Evolutionary conservation across 1,140 invertebrate species (phyloP), one percentile per base, ranked within the genome.

Genomic region (Penaeus vannamei): DNA sequence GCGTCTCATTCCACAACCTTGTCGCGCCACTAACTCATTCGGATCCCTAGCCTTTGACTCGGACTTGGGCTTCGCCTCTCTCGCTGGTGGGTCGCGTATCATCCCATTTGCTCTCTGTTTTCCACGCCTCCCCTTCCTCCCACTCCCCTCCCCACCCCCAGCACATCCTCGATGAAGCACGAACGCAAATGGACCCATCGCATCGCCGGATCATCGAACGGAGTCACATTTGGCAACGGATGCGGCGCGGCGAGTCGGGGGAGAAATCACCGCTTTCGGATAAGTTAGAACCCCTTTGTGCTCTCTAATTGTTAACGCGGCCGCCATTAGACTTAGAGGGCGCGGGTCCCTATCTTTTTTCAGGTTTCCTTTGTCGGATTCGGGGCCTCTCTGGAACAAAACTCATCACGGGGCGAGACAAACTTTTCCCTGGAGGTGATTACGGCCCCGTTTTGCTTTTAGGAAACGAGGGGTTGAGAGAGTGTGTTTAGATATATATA

Each of bases 231-330:
- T 53, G 53, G 53, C 53, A 53, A 53, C 53, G 53, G 53, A 53
- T 0, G 53, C 53, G 53, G 53, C 53, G 53, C 53, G 53, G 53
- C 53, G 53, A 53, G 53, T 53, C 53, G 53, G 53, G 53, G 53
- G 53, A 53, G 53, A 53, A 53, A 53, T 53, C 53, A 53, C 53
- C 53, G 53, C 53, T 53, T 53, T 53, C 53, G 53, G 53, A 53
- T 53, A 53, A 53, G 53, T 53, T 53, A 53, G 53, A 53, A 88
- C 80, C 80, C 86, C 81, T 88, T 88, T 82, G 80, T 88, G 86
- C 62, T 88, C 80, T 88, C 80, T 88, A 88, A 88, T 88, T 88
- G 86, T 88, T 88, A 83, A 88, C 86, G 64, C 86, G 86, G 66
- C 86, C 80, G 86, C 86, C 86, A 88, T 88, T 88, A 88, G 86